Base-by-base conservation (phyloP, 2,888 invertebrate genomes). In the Cataglyphis rosenhaueri region DNA sequence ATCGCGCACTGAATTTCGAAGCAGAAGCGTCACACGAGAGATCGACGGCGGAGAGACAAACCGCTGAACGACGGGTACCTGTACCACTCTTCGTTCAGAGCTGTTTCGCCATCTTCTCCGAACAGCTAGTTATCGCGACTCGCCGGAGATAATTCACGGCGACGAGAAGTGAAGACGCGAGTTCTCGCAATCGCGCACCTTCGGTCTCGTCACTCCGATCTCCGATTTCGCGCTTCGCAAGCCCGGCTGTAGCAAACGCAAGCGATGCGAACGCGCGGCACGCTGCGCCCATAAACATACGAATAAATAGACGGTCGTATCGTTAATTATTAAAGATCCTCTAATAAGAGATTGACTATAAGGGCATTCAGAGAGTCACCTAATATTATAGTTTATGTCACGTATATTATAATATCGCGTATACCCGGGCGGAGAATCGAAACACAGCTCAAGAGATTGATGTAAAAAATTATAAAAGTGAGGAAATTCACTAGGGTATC, bases 171-270 rank as follows among this genome's bases (percentile, higher is more conserved):
- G 62, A 10, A 10, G 35, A 18, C 48, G 62, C 62, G 74, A 48
- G 21, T 44, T 74, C 9, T 32, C 32, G 48, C 55, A 21, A 21
- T 21, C 61, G 44, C 61, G 61, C 32, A 61, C 62, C 48, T 2
- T 29, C 29, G 29, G 1, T 62, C 35, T 62, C 62, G 62, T 62
- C 62, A 62, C 62, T 74, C 44, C 62, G 74, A 32, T 74, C 62
- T 74, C 44, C 62, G 74, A 32, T 74, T 62, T 74, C 74, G 74
- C 74, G 44, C 74, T 74, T 21, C 62, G 44, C 62, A 35, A 62
- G 48, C 61, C 73, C 73, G 61, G 61, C 61, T 73, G 61, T 61
- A 41, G 35, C 55, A 35, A 70, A 70, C 41, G 71, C 70, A 38
- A 32, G 52, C 29, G 48, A 48, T 25, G 25, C 38, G 38, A 12